phyloP scores from a whole-genome alignment of 2,888 invertebrate species.

The Mythimna lalbum region DNA sequence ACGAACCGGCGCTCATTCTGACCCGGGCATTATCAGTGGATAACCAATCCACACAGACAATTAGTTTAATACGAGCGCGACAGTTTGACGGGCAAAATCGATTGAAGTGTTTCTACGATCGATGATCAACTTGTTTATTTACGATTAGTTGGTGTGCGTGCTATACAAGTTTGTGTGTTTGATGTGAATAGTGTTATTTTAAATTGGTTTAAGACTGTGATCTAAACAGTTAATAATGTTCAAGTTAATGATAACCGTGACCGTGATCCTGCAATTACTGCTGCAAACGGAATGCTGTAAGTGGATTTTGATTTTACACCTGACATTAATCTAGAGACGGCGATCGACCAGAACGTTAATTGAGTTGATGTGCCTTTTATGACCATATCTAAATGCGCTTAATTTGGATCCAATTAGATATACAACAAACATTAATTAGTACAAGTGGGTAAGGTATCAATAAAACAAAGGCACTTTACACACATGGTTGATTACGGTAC shows the following conservation, averaged over 20 bases:
- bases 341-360: constrained; percentile 53
- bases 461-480: constrained; percentile 13
- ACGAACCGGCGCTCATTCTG: constrained; percentile 53
- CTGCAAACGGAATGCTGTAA: constrained; percentile 69
- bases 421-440: constrained; percentile 30
- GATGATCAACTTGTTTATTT: constrained; percentile 22
- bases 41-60: constrained; percentile 50
- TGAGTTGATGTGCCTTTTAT: constrained; percentile 45
- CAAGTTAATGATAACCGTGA: constrained; percentile 58
- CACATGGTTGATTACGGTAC: background rate
- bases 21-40: constrained; percentile 48
- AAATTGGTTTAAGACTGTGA: constrained; percentile 46
- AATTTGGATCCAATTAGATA: constrained; percentile 51
- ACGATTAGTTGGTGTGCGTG: constrained; percentile 19
- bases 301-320: constrained; percentile 61
- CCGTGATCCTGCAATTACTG: constrained; percentile 63
- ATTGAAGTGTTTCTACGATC: constrained; percentile 24
- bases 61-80: constrained; percentile 23
- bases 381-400: constrained; percentile 42
- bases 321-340: constrained; percentile 42
- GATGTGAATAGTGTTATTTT: constrained; percentile 39
- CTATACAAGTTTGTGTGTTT: constrained; percentile 20
- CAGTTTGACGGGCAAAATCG: constrained; percentile 23
- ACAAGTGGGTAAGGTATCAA: constrained; percentile 9
- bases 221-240: constrained; percentile 63